Evolutionary conservation across 2,888 invertebrate species (phyloP).

Genomic region (Idaea straminata): DNA sequence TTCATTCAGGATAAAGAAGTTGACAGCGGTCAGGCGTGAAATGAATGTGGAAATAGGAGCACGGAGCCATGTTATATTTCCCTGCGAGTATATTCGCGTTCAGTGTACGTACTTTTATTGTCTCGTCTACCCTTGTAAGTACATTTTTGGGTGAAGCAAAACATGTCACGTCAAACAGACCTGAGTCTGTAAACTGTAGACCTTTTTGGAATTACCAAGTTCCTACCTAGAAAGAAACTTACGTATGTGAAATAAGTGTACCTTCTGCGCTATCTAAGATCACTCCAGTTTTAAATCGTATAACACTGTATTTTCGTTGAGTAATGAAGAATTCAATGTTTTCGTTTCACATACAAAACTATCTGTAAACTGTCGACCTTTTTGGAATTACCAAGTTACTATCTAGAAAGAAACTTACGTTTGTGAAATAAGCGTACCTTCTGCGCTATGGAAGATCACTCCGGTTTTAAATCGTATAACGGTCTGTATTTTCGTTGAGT

Average conservation of each 20-base stretch:
- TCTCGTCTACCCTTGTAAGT: conserved; percentile 16
- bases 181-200: conserved; percentile 3
- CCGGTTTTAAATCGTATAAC: too few relatives aligned
- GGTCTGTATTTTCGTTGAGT: not conserved
- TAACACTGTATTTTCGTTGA: too few relatives aligned
- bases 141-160: conserved; percentile 9
- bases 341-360: too few relatives aligned
- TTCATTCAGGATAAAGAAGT: conserved; percentile 31
- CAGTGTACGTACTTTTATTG: conserved; percentile 16
- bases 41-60: conserved; percentile 26
- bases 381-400: too few relatives aligned
- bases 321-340: too few relatives aligned
- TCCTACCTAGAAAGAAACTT: not conserved
- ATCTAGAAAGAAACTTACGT: too few relatives aligned
- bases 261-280: too few relatives aligned
- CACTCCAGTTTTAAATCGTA: too few relatives aligned
- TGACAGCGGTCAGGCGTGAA: conserved; percentile 35
- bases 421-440: too few relatives aligned
- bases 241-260: too few relatives aligned
- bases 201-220: not conserved
- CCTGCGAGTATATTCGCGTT: conserved; percentile 4
- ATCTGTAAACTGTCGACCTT: not conserved
- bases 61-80: conserved; percentile 7
- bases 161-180: conserved; percentile 9
- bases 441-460: too few relatives aligned